A percentile compares a stretch with the other conserved stretches of the same genome.
Evolutionary conservation across 2,888 invertebrate genomes (phyloP).

Genomic region (Cheilosia urbana): DNA sequence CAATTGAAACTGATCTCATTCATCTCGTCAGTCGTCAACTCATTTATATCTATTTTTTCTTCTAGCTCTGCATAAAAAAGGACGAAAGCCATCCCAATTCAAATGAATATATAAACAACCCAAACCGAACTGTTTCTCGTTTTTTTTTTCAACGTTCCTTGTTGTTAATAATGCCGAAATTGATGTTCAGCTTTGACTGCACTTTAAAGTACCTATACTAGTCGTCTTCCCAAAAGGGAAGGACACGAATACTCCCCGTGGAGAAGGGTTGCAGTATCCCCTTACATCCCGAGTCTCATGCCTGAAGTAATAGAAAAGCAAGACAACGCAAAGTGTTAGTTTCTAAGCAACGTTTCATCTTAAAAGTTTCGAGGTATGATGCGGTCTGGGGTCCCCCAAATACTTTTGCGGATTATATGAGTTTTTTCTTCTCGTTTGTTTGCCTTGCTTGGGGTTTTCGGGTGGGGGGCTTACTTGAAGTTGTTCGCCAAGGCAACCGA

Average conservation of each 20-base stretch:
- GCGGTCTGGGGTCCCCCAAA: constrained; percentile 62
- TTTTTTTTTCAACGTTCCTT: constrained; percentile 7
- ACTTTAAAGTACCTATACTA: constrained; percentile 62
- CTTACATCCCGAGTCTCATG: constrained; percentile 53
- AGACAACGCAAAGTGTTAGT: constrained; percentile 59
- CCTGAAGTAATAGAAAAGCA: constrained; percentile 45
- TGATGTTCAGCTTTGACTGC: constrained; percentile 68
- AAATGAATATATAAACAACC: constrained; percentile 70
- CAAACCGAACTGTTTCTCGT: not conserved
- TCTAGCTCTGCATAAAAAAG: not conserved
- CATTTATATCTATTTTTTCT: constrained; percentile 7
- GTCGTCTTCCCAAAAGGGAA: constrained; percentile 17
- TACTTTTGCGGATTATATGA: constrained; percentile 70
- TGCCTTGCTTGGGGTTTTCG: constrained; percentile 10
- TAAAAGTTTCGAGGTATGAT: constrained; percentile 26
- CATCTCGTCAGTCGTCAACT: constrained; percentile 5
- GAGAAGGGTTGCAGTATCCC: constrained; percentile 67
- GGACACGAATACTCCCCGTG: constrained; percentile 60
- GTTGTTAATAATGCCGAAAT: constrained; percentile 63
- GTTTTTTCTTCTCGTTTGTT: constrained; percentile 3
- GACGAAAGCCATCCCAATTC: constrained; percentile 52
- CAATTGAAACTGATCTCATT: constrained; percentile 46
- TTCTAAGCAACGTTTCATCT: constrained; percentile 69
- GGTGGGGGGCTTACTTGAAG: constrained; percentile 50
- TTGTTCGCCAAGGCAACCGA: constrained; percentile 63